Conservation (phyloP, 2,113 vertebrate genomes). For the Thamnophis sirtalis region DNA sequence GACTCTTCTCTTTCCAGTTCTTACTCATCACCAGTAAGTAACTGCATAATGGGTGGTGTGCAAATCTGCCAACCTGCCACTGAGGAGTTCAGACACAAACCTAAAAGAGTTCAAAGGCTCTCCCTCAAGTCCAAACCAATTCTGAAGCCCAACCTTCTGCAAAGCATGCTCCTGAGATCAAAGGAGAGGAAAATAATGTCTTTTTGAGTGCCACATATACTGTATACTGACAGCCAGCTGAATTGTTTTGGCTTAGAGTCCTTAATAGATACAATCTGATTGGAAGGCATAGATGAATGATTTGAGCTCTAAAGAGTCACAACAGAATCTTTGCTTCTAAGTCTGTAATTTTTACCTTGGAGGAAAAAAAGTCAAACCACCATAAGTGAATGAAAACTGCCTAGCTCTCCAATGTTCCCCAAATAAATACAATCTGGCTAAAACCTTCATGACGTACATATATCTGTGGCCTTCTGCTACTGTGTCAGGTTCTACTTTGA, state of each 20-base stretch:
- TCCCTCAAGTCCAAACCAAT: slow-evolving; percentile 7
- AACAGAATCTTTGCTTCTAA: neutral
- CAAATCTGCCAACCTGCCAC: slow-evolving; percentile 58
- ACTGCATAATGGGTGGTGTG: slow-evolving; percentile 65
- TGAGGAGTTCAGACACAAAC: slow-evolving; percentile 29
- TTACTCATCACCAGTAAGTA: neutral
- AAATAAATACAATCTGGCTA: neutral
- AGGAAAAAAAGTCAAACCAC: neutral
- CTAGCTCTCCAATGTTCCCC: neutral
- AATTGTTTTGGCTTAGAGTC: neutral
- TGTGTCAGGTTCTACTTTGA: neutral
- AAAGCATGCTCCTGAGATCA: slow-evolving; percentile 39
- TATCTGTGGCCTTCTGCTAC: neutral
- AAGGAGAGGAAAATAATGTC: slow-evolving; percentile 30
- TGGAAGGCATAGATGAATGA: neutral
- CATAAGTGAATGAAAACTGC: neutral
- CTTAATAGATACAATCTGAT: neutral
- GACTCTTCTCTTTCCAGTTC: slow-evolving; percentile 1
- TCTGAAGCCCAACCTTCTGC: neutral
- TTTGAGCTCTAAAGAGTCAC: rapidly evolving
- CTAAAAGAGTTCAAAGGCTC: slow-evolving; percentile 5
- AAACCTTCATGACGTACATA: neutral
- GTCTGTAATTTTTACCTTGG: neutral
- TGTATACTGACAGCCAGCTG: neutral
- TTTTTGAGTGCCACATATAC: slow-evolving; percentile 22